phyloP scores from a whole-genome alignment of 2,113 vertebrate genomes.

The Amazona guildingii region DNA sequence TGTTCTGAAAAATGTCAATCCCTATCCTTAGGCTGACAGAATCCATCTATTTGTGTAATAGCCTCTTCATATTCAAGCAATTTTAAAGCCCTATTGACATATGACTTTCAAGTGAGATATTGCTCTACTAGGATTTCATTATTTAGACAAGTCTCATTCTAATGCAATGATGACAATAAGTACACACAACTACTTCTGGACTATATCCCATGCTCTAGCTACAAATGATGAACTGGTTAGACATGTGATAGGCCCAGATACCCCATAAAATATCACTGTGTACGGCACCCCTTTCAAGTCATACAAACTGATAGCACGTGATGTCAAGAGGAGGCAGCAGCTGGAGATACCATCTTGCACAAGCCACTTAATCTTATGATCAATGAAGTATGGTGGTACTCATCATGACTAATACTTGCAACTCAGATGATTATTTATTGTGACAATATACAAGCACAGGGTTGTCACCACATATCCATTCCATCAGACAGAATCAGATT shows the following conservation, averaged over 20 bases:
- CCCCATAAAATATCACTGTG: background rate
- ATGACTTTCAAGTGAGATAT: background rate
- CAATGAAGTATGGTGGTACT: background rate
- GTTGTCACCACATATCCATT: background rate
- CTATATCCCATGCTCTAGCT: background rate
- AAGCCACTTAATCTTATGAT: background rate
- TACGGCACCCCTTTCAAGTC: background rate
- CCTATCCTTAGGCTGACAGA: slow-evolving; percentile 2
- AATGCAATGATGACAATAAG: background rate
- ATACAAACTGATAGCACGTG: accelerated
- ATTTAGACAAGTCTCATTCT: background rate
- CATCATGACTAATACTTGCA: background rate
- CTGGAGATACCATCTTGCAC: background rate
- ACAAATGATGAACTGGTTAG: background rate
- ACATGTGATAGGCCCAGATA: background rate
- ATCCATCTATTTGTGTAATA: background rate
- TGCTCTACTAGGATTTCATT: background rate
- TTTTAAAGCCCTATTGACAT: background rate
- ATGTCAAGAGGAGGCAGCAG: background rate
- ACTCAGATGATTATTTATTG: accelerated
- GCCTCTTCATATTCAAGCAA: background rate
- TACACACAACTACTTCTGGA: background rate
- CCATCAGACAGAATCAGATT: background rate
- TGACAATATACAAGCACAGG: background rate
- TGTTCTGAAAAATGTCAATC: slow-evolving; percentile 48